phyloP scores from a whole-genome alignment of 2,888 invertebrate species.

The Hydrotaea diabolus region DNA sequence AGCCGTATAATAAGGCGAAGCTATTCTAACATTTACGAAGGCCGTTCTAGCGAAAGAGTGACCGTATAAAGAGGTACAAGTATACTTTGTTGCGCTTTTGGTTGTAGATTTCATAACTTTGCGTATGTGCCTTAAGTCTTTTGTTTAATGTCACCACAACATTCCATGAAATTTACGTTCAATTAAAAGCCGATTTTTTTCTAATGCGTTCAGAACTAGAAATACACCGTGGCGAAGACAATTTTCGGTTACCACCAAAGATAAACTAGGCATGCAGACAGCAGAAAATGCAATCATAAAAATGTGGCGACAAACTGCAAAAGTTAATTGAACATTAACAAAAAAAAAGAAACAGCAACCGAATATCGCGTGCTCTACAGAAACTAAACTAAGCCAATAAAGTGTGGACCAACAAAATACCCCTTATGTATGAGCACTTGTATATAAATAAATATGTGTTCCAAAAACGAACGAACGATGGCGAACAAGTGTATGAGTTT shows the following conservation, averaged over 20 bases:
- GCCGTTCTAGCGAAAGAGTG: too few relatives aligned
- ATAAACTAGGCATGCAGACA: neutral
- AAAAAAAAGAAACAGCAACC: constrained; percentile 48
- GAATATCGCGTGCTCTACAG: constrained; percentile 60
- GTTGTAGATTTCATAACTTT: neutral
- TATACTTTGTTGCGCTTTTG: neutral
- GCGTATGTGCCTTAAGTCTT: constrained; percentile 13
- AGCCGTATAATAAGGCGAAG: too few relatives aligned
- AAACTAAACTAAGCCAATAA: constrained; percentile 48
- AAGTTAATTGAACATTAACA: constrained; percentile 54
- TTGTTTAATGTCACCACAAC: constrained; percentile 5
- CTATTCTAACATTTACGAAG: too few relatives aligned
- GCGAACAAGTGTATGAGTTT: constrained; percentile 52
- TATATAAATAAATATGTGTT: too few relatives aligned
- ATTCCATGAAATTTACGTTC: neutral
- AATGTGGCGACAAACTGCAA: constrained; percentile 15
- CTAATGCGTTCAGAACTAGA: neutral
- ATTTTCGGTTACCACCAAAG: neutral
- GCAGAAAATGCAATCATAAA: neutral
- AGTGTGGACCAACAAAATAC: constrained; percentile 8
- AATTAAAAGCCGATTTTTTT: constrained; percentile 14
- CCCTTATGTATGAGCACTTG: neutral
- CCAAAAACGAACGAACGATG: too few relatives aligned
- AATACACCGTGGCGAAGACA: neutral
- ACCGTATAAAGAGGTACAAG: too few relatives aligned